These are phyloP conservation scores for Argopecten irradians DNA, from an alignment of 1,140 invertebrate species.

Conservation along the genomic window DNA sequence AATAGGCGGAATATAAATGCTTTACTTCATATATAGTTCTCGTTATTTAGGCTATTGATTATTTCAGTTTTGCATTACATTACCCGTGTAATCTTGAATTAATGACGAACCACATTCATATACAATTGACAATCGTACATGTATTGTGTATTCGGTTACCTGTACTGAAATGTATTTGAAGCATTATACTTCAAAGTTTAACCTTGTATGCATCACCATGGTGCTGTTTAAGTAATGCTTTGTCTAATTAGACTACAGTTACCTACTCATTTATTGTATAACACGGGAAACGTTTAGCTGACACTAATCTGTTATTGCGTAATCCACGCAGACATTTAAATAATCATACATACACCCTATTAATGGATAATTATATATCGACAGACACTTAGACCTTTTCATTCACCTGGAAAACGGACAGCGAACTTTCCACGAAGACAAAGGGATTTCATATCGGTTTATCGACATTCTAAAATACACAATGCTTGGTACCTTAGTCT, in stretches of 20 bases:
- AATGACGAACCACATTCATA: neutral
- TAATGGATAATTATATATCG: neutral
- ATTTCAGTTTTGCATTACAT: neutral
- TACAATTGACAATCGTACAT: neutral
- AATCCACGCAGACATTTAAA: neutral
- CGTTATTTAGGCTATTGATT: neutral
- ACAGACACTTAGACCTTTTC: neutral
- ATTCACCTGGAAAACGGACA: no score
- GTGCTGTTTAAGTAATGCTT: neutral
- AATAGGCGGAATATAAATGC: no score
- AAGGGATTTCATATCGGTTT: no score
- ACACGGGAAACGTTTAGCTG: neutral
- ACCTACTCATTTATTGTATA: no score
- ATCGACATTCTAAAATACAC: no score
- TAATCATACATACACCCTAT: neutral
- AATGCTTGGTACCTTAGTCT: no score
- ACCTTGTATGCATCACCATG: neutral
- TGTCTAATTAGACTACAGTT: neutral
- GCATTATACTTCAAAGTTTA: no score
- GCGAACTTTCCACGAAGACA: no score
- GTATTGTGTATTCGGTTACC: neutral
- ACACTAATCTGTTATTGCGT: neutral
- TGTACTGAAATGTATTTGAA: no score
- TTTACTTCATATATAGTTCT: no score
- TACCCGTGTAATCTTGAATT: neutral